Percentiles rank a stretch among this genome's conserved stretches.
Evolutionary conservation across 2,888 invertebrate genomes (phyloP).

Genomic region (Pomacea canaliculata): DNA sequence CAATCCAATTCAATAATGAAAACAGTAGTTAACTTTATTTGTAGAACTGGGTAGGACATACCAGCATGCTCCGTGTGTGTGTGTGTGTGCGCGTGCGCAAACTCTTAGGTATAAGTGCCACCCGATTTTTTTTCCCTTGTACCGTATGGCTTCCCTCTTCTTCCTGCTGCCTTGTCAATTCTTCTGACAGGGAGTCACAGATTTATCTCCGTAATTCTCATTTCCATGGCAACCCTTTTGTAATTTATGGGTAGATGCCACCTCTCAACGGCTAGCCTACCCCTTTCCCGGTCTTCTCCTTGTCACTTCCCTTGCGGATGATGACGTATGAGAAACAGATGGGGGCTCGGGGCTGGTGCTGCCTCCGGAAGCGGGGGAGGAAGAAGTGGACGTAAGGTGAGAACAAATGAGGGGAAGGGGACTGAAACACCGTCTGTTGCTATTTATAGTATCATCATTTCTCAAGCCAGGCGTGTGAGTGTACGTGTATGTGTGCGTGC

Average conservation of each 20-base stretch:
- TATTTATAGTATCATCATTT: too few species aligned
- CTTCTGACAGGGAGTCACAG: constrained; percentile 10
- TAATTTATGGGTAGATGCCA: constrained; percentile 2
- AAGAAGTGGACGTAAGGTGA: too few species aligned
- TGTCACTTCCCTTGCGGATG: neutral
- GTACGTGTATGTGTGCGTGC: too few species aligned
- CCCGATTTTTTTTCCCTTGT: neutral
- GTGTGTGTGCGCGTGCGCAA: neutral
- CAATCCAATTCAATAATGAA: too few species aligned
- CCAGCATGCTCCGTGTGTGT: too few species aligned
- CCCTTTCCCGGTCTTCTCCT: neutral
- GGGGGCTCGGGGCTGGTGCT: neutral
- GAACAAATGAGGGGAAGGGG: too few species aligned
- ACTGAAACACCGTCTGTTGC: too few species aligned
- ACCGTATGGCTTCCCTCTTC: neutral
- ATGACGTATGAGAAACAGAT: constrained; percentile 17
- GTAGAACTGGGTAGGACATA: too few species aligned
- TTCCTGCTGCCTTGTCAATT: constrained; percentile 10
- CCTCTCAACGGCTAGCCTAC: neutral
- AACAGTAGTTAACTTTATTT: too few species aligned
- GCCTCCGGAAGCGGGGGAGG: too few species aligned
- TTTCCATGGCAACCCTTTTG: constrained; percentile 5
- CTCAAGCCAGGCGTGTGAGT: too few species aligned
- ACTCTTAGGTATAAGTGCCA: too few species aligned
- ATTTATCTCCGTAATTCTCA: constrained; percentile 7